Evolutionary conservation across 2,113 vertebrate genomes (phyloP).

Genomic region (Naja naja): DNA sequence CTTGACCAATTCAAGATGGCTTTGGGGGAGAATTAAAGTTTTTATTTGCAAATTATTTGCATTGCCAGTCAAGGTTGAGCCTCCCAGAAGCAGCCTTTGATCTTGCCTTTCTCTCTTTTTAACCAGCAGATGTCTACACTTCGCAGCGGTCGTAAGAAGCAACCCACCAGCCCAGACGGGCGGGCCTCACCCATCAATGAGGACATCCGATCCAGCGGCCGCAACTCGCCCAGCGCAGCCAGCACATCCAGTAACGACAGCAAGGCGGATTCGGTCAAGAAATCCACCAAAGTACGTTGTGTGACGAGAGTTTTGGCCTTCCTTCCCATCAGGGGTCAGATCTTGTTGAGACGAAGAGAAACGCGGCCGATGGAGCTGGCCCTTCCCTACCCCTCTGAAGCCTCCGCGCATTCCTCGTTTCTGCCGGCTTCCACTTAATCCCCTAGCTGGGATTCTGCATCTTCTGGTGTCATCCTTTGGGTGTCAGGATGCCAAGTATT

Average conservation of each 20-base stretch:
- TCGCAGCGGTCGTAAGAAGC: slow-evolving; percentile 98
- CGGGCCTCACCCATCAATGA: slow-evolving; percentile 89
- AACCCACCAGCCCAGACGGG: slow-evolving; percentile 94
- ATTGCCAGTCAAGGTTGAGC: background rate
- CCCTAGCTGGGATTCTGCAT: background rate
- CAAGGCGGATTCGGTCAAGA: slow-evolving; percentile 92
- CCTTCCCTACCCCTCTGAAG: background rate
- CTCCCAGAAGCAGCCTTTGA: too few relatives aligned
- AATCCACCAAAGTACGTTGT: slow-evolving; percentile 83
- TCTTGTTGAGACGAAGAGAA: too few relatives aligned
- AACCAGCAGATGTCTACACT: slow-evolving; percentile 92
- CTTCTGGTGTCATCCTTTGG: background rate
- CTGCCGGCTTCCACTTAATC: background rate
- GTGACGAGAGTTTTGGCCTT: fast-evolving
- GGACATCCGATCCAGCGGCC: slow-evolving; percentile 93
- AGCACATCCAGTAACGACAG: slow-evolving; percentile 98
- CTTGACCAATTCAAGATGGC: background rate
- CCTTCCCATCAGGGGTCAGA: too few relatives aligned
- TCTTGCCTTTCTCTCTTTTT: background rate
- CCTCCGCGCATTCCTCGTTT: background rate
- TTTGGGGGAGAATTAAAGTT: background rate
- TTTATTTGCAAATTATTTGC: background rate
- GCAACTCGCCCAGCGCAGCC: slow-evolving; percentile 92
- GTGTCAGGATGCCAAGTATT: background rate
- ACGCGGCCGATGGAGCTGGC: fast-evolving